Evolutionary conservation across 1,140 invertebrate genomes (phyloP), one percentile per base, ranked within the genome.

Genomic region (Druon quercuslanigerum): DNA sequence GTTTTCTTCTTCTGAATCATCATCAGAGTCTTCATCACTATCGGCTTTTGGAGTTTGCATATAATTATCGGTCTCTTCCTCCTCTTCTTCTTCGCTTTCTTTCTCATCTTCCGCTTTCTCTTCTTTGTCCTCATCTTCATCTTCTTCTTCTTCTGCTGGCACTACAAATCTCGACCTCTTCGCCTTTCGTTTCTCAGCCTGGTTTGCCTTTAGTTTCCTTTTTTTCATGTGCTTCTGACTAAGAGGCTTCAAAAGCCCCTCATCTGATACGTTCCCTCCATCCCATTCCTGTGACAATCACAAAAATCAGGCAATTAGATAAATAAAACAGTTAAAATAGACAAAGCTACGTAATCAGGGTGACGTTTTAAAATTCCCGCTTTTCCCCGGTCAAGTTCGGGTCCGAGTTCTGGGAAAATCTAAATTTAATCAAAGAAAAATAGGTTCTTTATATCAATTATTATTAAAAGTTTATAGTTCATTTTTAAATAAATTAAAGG

Each of bases 11-110:
- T 85, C 78, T 72, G 86, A 83, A 74, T 85, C 75, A 33, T 88
- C 85, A 71, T 88, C 88, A 54, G 72, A 11, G 66, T 89, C 87
- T 60, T 88, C 89, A 57, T 88, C 87, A 79, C 89, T 90, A 20
- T 83, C 75, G 87, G 85, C 84, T 80, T 85, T 86, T 12, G 79
- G 79, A 82, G 84, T 85, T 51, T 79, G 56, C 74, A 33, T 19
- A 86, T 95, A 94, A 83, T 94, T 93, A 74, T 94, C 93, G 74
- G 92, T 90, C 71, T 92, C 91, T 74, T 80, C 79, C 8, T 85
- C 77, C 52, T 90, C 87, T 50, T 92, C 90, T 51, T 91, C 89
- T 25, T 90, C 90, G 51, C 91, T 89, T 50, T 90, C 82, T 33
- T 91, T 90, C 7, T 89, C 86, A 76, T 87, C 84, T n/a, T 85